A percentile compares a stretch with the other conserved stretches of the same genome.
Evolutionary conservation across 2,888 invertebrate genomes (phyloP).

Genomic region (Drosophila monieri): DNA sequence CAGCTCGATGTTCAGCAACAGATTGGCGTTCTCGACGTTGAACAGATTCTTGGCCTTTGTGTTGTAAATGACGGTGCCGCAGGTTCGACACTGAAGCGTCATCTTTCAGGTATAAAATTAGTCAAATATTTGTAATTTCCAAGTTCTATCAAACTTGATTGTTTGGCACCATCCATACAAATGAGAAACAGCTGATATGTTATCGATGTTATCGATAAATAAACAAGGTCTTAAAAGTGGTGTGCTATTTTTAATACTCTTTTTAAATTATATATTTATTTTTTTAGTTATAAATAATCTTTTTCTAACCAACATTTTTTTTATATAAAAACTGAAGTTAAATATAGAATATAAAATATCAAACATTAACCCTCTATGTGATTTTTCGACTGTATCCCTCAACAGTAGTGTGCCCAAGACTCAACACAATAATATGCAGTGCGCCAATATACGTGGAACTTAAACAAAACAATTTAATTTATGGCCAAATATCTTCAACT

Average conservation of each 20-base stretch:
- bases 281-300: background rate
- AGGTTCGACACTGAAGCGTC: conserved; percentile 62
- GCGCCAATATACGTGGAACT: conserved; percentile 1
- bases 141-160: background rate
- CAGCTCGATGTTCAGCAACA: conserved; percentile 40
- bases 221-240: background rate
- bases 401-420: background rate
- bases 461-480: conserved; percentile 24
- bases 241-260: background rate
- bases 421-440: background rate
- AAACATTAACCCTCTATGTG: background rate
- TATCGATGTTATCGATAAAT: conserved; percentile 6
- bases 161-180: conserved; percentile 5
- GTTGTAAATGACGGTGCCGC: conserved; percentile 53
- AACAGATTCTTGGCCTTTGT: conserved; percentile 56
- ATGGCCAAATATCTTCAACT: background rate
- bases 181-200: conserved; percentile 8
- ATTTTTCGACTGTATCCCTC: background rate
- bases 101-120: conserved; percentile 28
- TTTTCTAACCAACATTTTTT: too few species aligned
- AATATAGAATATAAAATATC: too few species aligned
- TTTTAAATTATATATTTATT: background rate
- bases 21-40: conserved; percentile 24
- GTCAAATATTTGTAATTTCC: background rate
- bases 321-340: too few species aligned